Conservation (phyloP, 53 echinoderm and acorn worm genomes). For the Luidia sarsii region DNA sequence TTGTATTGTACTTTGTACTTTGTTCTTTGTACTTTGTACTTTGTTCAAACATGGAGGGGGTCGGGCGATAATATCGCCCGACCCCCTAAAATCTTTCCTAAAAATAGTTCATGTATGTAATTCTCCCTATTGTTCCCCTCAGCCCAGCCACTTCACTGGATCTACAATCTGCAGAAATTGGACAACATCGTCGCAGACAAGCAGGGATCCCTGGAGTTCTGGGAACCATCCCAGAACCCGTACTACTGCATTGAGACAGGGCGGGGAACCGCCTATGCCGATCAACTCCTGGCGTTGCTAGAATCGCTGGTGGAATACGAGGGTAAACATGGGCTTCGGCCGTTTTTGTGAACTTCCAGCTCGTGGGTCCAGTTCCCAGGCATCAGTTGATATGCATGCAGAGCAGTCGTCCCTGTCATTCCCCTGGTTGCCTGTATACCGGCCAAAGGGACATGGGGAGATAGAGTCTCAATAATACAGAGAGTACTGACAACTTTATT, state of each 20-base stretch:
- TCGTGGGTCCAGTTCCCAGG: background rate
- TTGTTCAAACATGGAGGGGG: too few relatives aligned
- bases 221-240: slow-evolving; percentile 66
- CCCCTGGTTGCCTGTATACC: background rate
- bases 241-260: slow-evolving; percentile 71
- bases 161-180: slow-evolving; percentile 62
- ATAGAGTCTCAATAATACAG: too few relatives aligned
- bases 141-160: slow-evolving; percentile 80
- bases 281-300: slow-evolving; percentile 51
- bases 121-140: too few relatives aligned
- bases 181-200: slow-evolving; percentile 39
- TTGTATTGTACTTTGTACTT: too few relatives aligned
- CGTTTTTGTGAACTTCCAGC: too few relatives aligned
- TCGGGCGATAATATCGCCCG: too few relatives aligned
- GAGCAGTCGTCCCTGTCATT: background rate
- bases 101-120: too few relatives aligned
- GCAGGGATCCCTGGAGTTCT: slow-evolving; percentile 64
- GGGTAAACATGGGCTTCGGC: slow-evolving; percentile 25
- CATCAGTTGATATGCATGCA: background rate
- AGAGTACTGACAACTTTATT: too few relatives aligned
- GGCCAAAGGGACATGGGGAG: background rate
- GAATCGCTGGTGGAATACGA: slow-evolving; percentile 60
- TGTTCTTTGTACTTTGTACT: too few relatives aligned
- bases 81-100: too few relatives aligned
- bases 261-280: slow-evolving; percentile 60